phyloP scores from a whole-genome alignment of 2,113 vertebrate genomes.

The Petaurus breviceps region DNA sequence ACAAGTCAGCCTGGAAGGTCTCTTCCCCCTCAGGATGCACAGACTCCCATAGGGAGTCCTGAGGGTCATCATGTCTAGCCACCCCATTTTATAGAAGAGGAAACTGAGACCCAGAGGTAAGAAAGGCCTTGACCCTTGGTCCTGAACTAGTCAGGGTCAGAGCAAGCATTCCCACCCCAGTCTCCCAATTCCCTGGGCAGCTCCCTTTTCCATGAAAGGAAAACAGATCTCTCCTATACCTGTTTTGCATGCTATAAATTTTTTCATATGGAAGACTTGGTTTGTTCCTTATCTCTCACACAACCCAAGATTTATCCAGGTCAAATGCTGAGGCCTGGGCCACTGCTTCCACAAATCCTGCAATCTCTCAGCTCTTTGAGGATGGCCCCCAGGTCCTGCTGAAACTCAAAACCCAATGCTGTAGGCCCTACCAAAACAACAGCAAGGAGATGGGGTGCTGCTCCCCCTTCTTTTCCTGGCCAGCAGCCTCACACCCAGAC shows the following conservation, averaged over 20 bases:
- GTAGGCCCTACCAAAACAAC: slow-evolving; percentile 21
- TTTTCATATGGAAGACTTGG: background rate
- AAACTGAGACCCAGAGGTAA: background rate
- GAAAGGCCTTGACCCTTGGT: background rate
- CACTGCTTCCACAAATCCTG: background rate
- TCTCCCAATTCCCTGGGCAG: background rate
- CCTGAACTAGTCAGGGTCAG: background rate
- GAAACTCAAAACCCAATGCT: slow-evolving; percentile 37
- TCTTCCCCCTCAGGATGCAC: background rate
- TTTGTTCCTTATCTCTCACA: background rate
- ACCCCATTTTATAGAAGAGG: background rate
- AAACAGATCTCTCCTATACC: background rate
- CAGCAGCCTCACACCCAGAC: background rate
- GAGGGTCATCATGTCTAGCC: no score
- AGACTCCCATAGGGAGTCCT: background rate
- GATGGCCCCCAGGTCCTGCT: slow-evolving; percentile 18
- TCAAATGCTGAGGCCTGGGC: background rate
- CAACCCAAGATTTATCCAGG: background rate
- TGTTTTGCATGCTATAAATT: background rate
- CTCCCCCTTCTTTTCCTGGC: slow-evolving; percentile 8
- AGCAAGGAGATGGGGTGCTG: background rate
- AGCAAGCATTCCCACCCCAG: background rate
- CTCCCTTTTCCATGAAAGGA: background rate
- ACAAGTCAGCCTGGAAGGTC: no score
- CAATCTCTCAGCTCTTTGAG: background rate